Base-by-base conservation (phyloP, 2,888 invertebrate genomes). In the Microdon myrmicae region DNA sequence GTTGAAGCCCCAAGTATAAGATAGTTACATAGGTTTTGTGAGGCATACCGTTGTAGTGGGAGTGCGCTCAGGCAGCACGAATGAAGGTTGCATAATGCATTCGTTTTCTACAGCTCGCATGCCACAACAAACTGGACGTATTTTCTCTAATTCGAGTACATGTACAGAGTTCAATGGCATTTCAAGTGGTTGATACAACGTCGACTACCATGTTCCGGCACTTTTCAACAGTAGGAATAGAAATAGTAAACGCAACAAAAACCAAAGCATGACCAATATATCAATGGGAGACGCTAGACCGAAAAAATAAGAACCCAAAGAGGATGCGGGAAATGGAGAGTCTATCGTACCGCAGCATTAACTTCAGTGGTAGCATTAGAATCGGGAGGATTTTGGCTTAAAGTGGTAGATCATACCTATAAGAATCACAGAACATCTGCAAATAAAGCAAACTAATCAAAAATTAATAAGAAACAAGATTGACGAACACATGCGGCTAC, bases 231-330 rank as follows among this genome's bases (percentile, higher is more conserved):
- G n/a, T n/a, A n/a, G n/a, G n/a, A n/a, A n/a, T n/a, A n/a, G n/a
- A n/a, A n/a, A n/a, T n/a, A n/a, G n/a, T n/a, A n/a, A n/a, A n/a
- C 23, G 45, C 39, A 64, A 47, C 51, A 51, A 64, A 64, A 53
- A 41, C 45, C 47, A 64, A 22, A 64, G 22, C 64, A 64, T 64
- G 58, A 58, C 64, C 64, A 64, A 64, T 64, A 58, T 64, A 64
- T 64, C 64, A 64, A 64, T 64, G 64, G 58, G 58, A 64, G 39
- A 41, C 53, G 8, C 19, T 51, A 51, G 49, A 35, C 31, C 19
- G 39, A 35, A 23, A 49, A 26, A 32, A 17, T 26, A 20, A 13
- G 32, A 14, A 16, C 19, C n/a, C n/a, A n/a, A n/a, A n/a, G n/a
- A n/a, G n/a, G n/a, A n/a, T n/a, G n/a, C n/a, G n/a, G n/a, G n/a